A percentile compares a stretch with the other conserved stretches of the same genome.
Conservation (phyloP, 2,888 invertebrate genomes). For the Hanleya hanleyi region DNA sequence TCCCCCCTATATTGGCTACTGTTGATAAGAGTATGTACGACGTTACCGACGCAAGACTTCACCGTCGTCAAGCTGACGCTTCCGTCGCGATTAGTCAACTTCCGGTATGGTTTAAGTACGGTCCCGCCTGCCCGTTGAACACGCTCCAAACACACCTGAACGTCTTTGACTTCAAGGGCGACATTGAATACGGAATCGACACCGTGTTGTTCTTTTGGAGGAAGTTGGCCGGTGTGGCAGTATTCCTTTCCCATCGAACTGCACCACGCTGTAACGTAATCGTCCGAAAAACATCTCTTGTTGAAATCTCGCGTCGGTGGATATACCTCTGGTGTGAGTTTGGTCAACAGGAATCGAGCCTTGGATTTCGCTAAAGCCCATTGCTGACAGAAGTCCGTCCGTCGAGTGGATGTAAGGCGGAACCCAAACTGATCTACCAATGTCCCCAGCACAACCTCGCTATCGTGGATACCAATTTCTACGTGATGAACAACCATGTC, state of each 20-base stretch:
- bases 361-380: slow-evolving; percentile 59
- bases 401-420: slow-evolving; percentile 46
- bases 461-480: slow-evolving; percentile 67
- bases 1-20: slow-evolving; percentile 67
- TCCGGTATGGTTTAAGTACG: slow-evolving; percentile 58
- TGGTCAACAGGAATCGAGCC: slow-evolving; percentile 64
- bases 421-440: slow-evolving; percentile 62
- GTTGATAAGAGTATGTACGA: slow-evolving; percentile 74
- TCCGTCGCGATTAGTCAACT: slow-evolving; percentile 62
- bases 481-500: slow-evolving; percentile 62
- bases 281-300: background rate
- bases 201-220: background rate
- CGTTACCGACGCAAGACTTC: slow-evolving; percentile 73
- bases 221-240: too few relatives aligned
- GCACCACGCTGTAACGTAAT: background rate
- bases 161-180: slow-evolving; percentile 71
- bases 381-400: slow-evolving; percentile 44
- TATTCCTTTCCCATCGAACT: too few relatives aligned
- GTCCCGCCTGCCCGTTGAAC: slow-evolving; percentile 53
- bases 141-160: slow-evolving; percentile 50
- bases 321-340: slow-evolving; percentile 35
- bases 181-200: slow-evolving; percentile 73
- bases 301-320: background rate
- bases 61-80: slow-evolving; percentile 69
- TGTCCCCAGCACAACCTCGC: slow-evolving; percentile 47